Conservation (phyloP, 2,888 invertebrate genomes). For the Harpalus rufipes region DNA sequence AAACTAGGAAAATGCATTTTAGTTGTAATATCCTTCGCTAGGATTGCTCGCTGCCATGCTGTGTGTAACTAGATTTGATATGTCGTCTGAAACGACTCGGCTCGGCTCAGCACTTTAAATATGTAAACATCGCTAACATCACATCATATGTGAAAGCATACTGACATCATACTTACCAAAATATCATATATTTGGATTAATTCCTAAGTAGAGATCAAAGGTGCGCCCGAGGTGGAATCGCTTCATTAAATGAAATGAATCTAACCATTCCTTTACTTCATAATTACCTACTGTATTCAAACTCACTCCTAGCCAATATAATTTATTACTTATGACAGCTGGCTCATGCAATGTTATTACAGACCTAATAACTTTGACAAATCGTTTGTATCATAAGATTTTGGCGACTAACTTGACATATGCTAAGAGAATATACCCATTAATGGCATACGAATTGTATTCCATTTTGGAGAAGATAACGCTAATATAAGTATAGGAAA, state of each 20-base stretch:
- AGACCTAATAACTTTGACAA: background rate
- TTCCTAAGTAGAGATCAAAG: constrained; percentile 50
- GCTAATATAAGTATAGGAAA: no score
- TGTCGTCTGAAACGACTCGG: constrained; percentile 39
- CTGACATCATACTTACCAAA: constrained; percentile 34
- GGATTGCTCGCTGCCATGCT: constrained; percentile 24
- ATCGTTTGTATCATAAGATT: background rate
- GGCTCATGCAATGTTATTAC: background rate
- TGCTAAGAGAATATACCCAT: no score
- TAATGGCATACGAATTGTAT: no score
- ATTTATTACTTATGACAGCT: constrained; percentile 44
- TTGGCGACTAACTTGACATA: background rate
- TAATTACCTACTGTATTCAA: constrained; percentile 10
- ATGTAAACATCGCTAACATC: constrained; percentile 35
- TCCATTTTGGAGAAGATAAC: no score
- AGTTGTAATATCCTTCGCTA: constrained; percentile 52
- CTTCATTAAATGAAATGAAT: constrained; percentile 41
- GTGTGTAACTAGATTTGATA: constrained; percentile 51
- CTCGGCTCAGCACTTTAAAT: constrained; percentile 45
- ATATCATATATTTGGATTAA: constrained; percentile 54
- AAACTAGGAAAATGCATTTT: constrained; percentile 51
- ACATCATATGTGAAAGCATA: background rate
- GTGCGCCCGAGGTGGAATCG: constrained; percentile 34
- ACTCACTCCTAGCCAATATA: constrained; percentile 20
- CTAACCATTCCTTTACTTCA: background rate